phyloP scores from a whole-genome alignment of 2,797 vertebrate species.

The Cichlasoma orientale region DNA sequence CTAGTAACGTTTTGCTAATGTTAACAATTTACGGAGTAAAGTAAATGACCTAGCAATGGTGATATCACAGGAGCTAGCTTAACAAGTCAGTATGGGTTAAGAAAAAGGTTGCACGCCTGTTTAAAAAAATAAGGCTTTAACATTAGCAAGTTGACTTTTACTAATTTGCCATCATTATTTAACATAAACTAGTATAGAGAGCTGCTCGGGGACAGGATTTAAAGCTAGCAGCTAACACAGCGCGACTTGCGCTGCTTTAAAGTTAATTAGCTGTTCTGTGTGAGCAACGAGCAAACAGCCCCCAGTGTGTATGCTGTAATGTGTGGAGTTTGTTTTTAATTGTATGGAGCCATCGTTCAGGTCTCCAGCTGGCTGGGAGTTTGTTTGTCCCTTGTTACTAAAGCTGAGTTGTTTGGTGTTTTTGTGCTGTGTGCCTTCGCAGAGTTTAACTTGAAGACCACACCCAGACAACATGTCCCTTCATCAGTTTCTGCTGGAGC shows the following conservation, averaged over 20 bases:
- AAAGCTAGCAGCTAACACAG: constrained; percentile 21
- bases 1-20: constrained; percentile 2
- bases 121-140: not conserved
- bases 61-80: not conserved
- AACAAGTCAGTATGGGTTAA: not conserved
- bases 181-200: not conserved
- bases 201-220: constrained; percentile 11
- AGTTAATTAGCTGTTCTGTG: not conserved
- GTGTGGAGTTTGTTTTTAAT: not conserved
- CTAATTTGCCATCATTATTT: not conserved
- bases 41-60: not conserved
- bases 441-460: constrained; percentile 75
- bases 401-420: constrained; percentile 11
- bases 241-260: not conserved
- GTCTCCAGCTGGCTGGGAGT: not conserved
- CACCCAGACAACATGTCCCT: constrained; percentile 91
- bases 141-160: no score
- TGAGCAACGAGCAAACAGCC: not conserved
- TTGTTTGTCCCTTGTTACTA: not conserved
- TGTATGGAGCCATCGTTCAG: constrained; percentile 5
- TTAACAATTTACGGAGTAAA: not conserved
- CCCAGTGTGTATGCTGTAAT: not conserved
- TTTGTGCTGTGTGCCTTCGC: constrained; percentile 46
- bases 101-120: not conserved
- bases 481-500: constrained; percentile 97